Base-by-base conservation (phyloP, 2,797 vertebrate genomes). In the Loriculus beryllinus region DNA sequence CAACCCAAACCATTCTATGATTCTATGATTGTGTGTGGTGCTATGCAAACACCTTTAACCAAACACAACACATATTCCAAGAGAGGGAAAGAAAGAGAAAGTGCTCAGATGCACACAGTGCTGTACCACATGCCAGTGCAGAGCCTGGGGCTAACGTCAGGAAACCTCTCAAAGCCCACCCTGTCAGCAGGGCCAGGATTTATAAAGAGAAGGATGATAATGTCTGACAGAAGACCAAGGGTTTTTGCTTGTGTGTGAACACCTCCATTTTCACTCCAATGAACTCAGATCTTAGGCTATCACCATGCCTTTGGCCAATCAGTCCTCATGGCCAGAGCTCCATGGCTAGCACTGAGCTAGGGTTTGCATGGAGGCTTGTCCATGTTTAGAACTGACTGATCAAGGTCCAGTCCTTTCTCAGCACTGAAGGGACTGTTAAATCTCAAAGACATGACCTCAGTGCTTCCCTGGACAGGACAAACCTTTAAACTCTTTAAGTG, bases 191-290 rank as follows among this genome's bases (percentile, higher is more conserved):
- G 23, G n/a, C 11, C 15, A 54, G 33, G 7, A 10, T 62, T 56
- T 62, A 33, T 37, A 22, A 54, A 74, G 10, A 42, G 25, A 71
- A 49, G 8, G 28, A 29, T 33, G 45, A 31, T n/a, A 48, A 67
- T 3, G 20, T 2, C 35, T 1, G 5, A 25, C 10, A 60, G 48
- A 79, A 63, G 35, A 45, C 26, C 1, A 0, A 37, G 13, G 10
- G 10, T 8, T 56, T 40, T 48, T 56, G 21, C 21, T n/a, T 60
- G 18, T 16, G 10, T 47, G 40, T 33, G 12, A 47, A 37, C 13
- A 37, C 6, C 22, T 59, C 25, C 26, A 12, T 28, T 59, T 9
- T 35, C 40, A 31, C 25, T 63, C 3, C 3, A 45, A 40, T 47
- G 25, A 47, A 40, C 31, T 65, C 72, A 40, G 8, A 8, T 56